Evolutionary conservation across 2,888 invertebrate genomes (phyloP), one percentile per base, ranked within the genome.

Genomic region (Sicus ferrugineus): DNA sequence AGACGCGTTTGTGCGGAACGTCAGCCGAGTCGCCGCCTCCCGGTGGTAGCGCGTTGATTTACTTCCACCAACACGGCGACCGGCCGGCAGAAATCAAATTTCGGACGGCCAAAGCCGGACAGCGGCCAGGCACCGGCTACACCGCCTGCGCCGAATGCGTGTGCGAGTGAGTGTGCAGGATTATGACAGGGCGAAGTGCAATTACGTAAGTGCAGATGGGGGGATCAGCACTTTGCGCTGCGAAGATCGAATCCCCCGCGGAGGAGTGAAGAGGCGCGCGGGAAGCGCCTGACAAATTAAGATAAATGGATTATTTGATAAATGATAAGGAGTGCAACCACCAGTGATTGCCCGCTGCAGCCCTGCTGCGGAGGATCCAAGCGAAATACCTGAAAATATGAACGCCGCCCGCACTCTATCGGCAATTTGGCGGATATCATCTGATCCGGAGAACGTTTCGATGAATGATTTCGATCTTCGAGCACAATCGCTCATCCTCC

Each of bases 251-350:
- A n/a, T 19, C 7, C 21, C 5, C 23, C 9, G 21, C 5, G 11
- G 26, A 11, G 1, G 21, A 52, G 2, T 0, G 1, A 52, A 1
- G 4, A 19, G 11, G 26, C 54, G 14, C 26, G 11, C 72, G 74
- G 76, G 76, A 76, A 76, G 75, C 77, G 77, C 67, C 67, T 67
- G 77, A 77, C 80, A 80, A 79, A 79, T 79, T 79, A 79, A 80
- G 79, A 80, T 79, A 77, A 79, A 79, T 79, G 80, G 75, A 80
- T 80, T 78, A 79, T 80, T 77, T 79, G 80, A 77, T 75, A 48
- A 67, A 59, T 59, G 67, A n/a, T n/a, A n/a, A n/a, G n/a, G n/a
- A n/a, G n/a, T n/a, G n/a, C n/a, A n/a, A n/a, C n/a, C n/a, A n/a
- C n/a, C n/a, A n/a, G n/a, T n/a, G n/a, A n/a, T n/a, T n/a, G n/a